phyloP scores from a whole-genome alignment of 2,888 invertebrate species.

The Platycheirus albimanus region DNA sequence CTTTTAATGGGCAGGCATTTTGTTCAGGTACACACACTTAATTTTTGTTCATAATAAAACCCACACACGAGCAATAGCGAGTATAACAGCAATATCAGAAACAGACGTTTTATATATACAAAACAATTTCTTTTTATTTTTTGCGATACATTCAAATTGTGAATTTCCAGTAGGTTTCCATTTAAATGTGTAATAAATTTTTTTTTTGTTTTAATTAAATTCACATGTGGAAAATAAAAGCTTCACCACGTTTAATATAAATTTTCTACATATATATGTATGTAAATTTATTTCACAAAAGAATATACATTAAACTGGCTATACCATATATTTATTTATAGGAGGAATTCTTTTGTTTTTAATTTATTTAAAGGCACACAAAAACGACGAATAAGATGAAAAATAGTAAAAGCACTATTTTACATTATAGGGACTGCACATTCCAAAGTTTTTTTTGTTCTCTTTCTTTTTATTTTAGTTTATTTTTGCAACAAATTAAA shows the following conservation, averaged over 20 bases:
- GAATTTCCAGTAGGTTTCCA: constrained; percentile 64
- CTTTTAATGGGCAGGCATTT: constrained; percentile 47
- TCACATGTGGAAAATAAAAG: constrained; percentile 67
- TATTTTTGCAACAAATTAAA: constrained; percentile 47
- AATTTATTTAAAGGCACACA: constrained; percentile 41
- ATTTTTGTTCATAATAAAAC: constrained; percentile 46
- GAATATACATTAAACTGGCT: constrained; percentile 15
- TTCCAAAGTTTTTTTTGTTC: constrained; percentile 26
- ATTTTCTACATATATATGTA: not conserved
- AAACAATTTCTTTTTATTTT: constrained; percentile 31
- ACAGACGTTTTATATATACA: constrained; percentile 55
- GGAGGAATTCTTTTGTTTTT: constrained; percentile 25
- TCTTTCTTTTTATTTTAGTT: not conserved
- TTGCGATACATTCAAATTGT: constrained; percentile 61
- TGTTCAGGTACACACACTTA: constrained; percentile 66
- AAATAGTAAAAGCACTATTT: constrained; percentile 10
- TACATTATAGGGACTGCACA: constrained; percentile 46
- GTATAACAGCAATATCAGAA: too few species aligned
- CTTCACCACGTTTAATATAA: constrained; percentile 40
- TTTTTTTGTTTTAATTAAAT: constrained; percentile 51
- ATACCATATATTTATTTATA: constrained; percentile 17
- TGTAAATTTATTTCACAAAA: constrained; percentile 14
- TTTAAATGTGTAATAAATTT: constrained; percentile 43
- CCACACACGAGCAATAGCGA: constrained; percentile 47
- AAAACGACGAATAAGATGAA: not conserved